Percentiles rank a stretch among this genome's conserved stretches.
Conservation (phyloP, 2,888 invertebrate species). For the Iphiclides podalirius region DNA sequence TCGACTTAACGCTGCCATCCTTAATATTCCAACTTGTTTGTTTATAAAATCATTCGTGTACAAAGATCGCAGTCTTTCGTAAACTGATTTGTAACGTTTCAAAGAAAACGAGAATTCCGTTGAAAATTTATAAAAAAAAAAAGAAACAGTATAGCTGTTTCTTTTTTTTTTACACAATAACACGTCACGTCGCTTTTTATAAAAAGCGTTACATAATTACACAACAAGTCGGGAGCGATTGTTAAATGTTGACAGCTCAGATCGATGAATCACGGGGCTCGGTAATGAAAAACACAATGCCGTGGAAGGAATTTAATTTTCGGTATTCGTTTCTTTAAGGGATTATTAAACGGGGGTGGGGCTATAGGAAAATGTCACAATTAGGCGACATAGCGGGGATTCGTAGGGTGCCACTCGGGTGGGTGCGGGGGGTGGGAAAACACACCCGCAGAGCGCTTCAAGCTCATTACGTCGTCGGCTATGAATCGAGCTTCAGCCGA, state of each 20-base stretch:
- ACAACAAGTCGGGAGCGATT: background rate
- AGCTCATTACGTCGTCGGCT: constrained; percentile 57
- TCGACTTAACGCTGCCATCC: background rate
- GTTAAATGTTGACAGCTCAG: constrained; percentile 1
- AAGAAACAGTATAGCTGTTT: too few relatives aligned
- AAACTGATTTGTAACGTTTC: too few relatives aligned
- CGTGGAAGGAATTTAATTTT: constrained; percentile 46
- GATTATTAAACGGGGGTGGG: constrained; percentile 56
- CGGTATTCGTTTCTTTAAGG: constrained; percentile 49
- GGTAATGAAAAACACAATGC: constrained; percentile 29
- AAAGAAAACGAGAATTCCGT: too few relatives aligned
- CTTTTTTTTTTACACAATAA: too few relatives aligned
- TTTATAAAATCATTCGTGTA: background rate
- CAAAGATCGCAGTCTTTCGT: too few relatives aligned
- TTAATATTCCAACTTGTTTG: background rate
- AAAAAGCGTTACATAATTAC: background rate
- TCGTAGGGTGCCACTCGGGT: constrained; percentile 25
- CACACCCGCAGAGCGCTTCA: constrained; percentile 40
- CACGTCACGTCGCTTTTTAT: background rate
- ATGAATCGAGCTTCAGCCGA: constrained; percentile 53
- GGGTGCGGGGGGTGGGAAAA: constrained; percentile 30
- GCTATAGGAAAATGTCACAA: constrained; percentile 68
- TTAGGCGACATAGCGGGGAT: constrained; percentile 42
- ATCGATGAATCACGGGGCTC: constrained; percentile 21
- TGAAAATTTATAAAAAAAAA: too few relatives aligned